Evolutionary conservation across 1,140 invertebrate genomes (phyloP).

Genomic region (Macrobrachium nipponense): DNA sequence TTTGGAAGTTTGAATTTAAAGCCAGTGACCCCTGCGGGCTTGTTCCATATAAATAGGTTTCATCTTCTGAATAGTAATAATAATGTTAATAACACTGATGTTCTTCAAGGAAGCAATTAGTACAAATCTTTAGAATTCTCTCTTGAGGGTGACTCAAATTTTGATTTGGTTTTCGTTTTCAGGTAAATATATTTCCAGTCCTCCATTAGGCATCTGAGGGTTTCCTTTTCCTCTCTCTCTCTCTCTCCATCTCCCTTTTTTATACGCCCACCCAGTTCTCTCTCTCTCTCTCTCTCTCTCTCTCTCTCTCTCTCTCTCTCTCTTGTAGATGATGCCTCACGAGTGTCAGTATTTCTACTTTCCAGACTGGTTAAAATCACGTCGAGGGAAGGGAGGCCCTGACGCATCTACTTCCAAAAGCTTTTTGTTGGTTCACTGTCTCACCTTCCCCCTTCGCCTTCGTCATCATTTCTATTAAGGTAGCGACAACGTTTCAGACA

Average conservation of each 20-base stretch:
- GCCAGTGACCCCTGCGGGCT: too few relatives aligned
- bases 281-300: conserved; percentile 18
- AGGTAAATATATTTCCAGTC: background rate
- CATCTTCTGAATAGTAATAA: too few relatives aligned
- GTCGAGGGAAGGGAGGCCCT: too few relatives aligned
- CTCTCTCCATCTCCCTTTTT: background rate
- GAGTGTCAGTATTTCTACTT: too few relatives aligned
- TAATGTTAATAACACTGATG: too few relatives aligned
- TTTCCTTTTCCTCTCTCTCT: conserved; percentile 6
- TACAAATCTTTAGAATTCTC: too few relatives aligned
- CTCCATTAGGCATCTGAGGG: background rate
- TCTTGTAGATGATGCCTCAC: background rate
- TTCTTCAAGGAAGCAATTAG: too few relatives aligned
- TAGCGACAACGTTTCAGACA: background rate
- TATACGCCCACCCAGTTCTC: background rate
- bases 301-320: background rate
- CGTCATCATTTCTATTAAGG: background rate
- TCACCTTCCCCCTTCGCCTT: background rate
- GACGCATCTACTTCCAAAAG: too few relatives aligned
- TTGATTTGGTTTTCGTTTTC: background rate
- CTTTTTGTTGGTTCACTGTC: background rate
- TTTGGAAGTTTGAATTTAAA: background rate
- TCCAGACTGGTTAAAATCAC: background rate
- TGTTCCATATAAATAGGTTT: too few relatives aligned
- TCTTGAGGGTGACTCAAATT: too few relatives aligned